Percentiles rank a stretch among this genome's conserved stretches.
phyloP scores from a whole-genome alignment of 2,888 invertebrate genomes.

The Noctua comes region DNA sequence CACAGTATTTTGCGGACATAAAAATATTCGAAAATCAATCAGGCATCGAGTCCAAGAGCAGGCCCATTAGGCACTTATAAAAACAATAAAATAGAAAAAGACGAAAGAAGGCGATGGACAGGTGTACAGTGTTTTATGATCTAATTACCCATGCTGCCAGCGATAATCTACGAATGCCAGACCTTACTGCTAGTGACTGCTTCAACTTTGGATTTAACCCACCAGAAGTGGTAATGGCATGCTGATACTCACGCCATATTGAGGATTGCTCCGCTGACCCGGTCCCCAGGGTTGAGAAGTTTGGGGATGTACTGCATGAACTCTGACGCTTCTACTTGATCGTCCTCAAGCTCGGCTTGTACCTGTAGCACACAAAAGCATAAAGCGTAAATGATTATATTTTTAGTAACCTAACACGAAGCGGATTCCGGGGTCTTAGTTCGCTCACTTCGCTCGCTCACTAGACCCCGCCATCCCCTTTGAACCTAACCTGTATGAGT shows the following conservation, averaged over 20 bases:
- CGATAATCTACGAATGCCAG: background rate
- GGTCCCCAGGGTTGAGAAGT: slow-evolving; percentile 74
- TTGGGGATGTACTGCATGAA: slow-evolving; percentile 77
- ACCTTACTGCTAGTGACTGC: background rate
- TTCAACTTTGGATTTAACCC: background rate
- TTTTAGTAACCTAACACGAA: too few species aligned
- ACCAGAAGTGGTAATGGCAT: background rate
- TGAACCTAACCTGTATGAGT: too few species aligned
- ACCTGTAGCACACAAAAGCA: slow-evolving; percentile 67
- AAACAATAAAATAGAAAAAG: background rate
- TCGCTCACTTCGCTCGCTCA: too few species aligned
- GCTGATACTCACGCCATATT: slow-evolving; percentile 76
- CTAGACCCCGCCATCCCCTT: too few species aligned
- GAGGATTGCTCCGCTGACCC: slow-evolving; percentile 79
- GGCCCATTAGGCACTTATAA: background rate
- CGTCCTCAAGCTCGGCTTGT: slow-evolving; percentile 72
- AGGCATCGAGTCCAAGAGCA: background rate
- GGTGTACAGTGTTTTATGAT: background rate
- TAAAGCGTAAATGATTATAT: background rate
- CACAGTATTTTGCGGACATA: too few species aligned
- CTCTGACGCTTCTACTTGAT: slow-evolving; percentile 72
- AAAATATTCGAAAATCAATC: background rate
- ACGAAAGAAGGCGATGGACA: background rate
- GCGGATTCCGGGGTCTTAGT: too few species aligned
- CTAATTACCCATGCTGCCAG: background rate